A percentile compares a stretch with the other conserved stretches of the same genome.
These are phyloP conservation scores for Terrapene triunguis DNA, from an alignment of 2,113 vertebrate genomes.

Conservation along the genomic window DNA sequence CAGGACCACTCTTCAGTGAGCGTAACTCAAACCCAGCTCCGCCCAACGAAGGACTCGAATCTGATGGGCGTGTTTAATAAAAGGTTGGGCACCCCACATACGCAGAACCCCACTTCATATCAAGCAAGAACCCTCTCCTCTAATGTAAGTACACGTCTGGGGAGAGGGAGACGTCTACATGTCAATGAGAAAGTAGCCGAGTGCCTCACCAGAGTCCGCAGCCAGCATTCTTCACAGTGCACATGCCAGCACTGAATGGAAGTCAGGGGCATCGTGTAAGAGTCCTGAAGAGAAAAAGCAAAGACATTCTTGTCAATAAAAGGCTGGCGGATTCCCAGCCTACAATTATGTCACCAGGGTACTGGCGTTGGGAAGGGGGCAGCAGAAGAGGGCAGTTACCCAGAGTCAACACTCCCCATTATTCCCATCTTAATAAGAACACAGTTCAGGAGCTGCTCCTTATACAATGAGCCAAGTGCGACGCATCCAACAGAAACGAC, in stretches of 20 bases:
- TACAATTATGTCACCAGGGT: background rate
- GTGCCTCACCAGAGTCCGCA: constrained; percentile 95
- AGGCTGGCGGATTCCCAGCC: background rate
- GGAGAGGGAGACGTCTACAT: constrained; percentile 1
- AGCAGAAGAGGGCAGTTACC: background rate
- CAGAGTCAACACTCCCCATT: background rate
- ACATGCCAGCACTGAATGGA: constrained; percentile 99
- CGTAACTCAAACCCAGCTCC: rapidly evolving
- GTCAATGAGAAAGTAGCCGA: constrained; percentile 41
- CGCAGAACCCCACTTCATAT: background rate
- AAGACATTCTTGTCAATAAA: constrained; percentile 43
- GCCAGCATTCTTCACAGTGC: constrained; percentile 99
- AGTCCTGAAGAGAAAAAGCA: constrained; percentile 86
- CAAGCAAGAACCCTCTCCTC: background rate
- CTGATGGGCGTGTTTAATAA: background rate
- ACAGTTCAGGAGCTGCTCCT: background rate
- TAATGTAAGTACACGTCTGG: background rate
- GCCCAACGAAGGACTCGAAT: background rate
- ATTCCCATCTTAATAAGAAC: background rate
- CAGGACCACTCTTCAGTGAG: background rate
- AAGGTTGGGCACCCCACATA: background rate
- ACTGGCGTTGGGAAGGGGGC: background rate
- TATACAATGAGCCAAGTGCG: background rate
- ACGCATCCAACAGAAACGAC: background rate
- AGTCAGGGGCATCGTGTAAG: constrained; percentile 97